Percentiles rank a stretch among this genome's conserved stretches.
Conservation (phyloP, 2,888 invertebrate species). For the Tryphoninae sp. region DNA sequence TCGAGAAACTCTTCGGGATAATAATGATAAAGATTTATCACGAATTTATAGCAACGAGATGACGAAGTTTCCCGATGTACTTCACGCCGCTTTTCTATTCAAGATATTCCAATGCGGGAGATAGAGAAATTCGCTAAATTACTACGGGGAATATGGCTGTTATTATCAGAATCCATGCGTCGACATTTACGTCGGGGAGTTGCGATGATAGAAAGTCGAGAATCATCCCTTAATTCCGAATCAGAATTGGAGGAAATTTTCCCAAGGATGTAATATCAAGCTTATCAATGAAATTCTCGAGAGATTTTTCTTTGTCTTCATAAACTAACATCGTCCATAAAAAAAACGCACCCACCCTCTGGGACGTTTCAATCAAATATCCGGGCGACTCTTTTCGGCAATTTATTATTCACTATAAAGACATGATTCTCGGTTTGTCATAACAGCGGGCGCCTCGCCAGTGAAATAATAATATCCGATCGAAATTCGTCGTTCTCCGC, state of each 20-base stretch:
- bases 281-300: no score
- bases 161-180: slow-evolving; percentile 19
- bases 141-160: slow-evolving; percentile 14
- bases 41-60: slow-evolving; percentile 7
- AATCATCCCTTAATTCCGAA: background rate
- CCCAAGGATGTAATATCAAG: no score
- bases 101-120: slow-evolving; percentile 2
- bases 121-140: slow-evolving; percentile 5
- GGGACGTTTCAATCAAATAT: background rate
- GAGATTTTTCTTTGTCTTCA: no score
- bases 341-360: no score
- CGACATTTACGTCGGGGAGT: background rate
- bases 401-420: slow-evolving; percentile 9
- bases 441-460: background rate
- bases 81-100: slow-evolving; percentile 5
- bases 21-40: slow-evolving; percentile 48
- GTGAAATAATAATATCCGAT: slow-evolving; percentile 38
- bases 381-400: background rate
- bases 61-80: slow-evolving; percentile 2
- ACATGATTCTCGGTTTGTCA: background rate
- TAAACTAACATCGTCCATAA: no score
- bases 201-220: background rate
- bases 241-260: background rate
- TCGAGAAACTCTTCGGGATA: background rate
- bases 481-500: slow-evolving; percentile 5